Conservation (phyloP, 2,888 invertebrate genomes). For the Abscondita cerata region DNA sequence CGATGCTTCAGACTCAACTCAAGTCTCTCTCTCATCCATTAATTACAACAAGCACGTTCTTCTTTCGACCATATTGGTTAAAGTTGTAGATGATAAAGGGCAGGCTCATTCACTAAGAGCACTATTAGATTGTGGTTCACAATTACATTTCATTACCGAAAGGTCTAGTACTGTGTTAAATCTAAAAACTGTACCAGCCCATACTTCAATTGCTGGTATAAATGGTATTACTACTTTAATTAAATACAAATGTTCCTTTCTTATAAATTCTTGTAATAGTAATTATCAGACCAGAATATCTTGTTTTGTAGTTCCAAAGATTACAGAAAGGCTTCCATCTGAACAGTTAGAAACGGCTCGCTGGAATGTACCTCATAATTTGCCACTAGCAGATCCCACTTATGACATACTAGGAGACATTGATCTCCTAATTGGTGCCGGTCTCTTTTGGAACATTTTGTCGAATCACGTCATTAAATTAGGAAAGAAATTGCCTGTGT, state of each 20-base stretch:
- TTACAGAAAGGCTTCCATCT: not conserved
- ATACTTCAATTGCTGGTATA: too few relatives aligned
- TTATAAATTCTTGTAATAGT: not conserved
- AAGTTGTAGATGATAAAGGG: too few relatives aligned
- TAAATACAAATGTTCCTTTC: too few relatives aligned
- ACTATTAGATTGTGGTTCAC: too few relatives aligned
- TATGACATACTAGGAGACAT: not conserved
- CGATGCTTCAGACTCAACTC: not conserved
- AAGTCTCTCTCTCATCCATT: too few relatives aligned
- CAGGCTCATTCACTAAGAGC: too few relatives aligned
- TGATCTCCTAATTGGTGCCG: not conserved
- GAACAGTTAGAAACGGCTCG: not conserved
- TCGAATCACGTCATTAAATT: not conserved
- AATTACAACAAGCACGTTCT: not conserved
- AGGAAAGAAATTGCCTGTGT: not conserved
- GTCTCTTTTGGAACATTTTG: not conserved
- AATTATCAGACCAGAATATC: not conserved
- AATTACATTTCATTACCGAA: too few relatives aligned
- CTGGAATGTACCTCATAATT: not conserved
- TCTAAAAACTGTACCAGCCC: too few relatives aligned
- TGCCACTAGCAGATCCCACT: not conserved
- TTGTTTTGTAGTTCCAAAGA: not conserved
- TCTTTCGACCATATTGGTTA: too few relatives aligned
- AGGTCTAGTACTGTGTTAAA: too few relatives aligned
- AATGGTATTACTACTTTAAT: too few relatives aligned